Conservation (phyloP, 1,140 invertebrate species). For the Camponotus pennsylvanicus region DNA sequence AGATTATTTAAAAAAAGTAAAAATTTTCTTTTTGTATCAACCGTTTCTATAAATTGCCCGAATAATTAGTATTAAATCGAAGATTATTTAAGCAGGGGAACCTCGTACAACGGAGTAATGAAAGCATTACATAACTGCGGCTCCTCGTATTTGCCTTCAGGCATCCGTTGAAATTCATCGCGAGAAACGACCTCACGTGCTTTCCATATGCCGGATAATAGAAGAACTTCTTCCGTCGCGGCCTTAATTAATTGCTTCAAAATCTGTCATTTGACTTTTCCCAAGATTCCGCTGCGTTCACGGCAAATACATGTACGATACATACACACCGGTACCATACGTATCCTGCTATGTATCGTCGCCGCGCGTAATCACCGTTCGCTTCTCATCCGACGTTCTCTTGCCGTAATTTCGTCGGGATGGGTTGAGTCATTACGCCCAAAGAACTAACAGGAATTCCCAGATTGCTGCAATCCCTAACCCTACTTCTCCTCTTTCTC, state of each 20-base stretch:
- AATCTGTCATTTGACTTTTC: conserved; percentile 57
- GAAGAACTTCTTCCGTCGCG: conserved; percentile 59
- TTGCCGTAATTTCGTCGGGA: conserved; percentile 68
- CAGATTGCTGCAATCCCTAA: conserved; percentile 70
- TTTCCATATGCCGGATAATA: conserved; percentile 47
- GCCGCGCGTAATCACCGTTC: conserved; percentile 48
- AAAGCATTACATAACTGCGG: conserved; percentile 58
- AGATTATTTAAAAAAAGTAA: conserved; percentile 15
- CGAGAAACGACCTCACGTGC: conserved; percentile 58
- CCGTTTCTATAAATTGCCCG: conserved; percentile 38
- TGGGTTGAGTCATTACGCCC: conserved; percentile 75
- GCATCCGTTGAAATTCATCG: conserved; percentile 62
- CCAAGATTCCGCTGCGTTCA: conserved; percentile 34
- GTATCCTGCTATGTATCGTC: conserved; percentile 42
- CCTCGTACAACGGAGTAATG: conserved; percentile 39
- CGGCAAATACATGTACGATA: neutral
- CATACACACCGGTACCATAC: neutral
- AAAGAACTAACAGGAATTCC: conserved; percentile 78
- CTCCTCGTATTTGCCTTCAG: conserved; percentile 62
- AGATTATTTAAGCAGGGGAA: conserved; percentile 57
- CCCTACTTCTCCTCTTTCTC: conserved; percentile 46
- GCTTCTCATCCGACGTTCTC: conserved; percentile 60
- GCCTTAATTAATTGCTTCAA: conserved; percentile 62
- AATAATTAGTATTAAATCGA: conserved; percentile 60
- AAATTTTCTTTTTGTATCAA: neutral